These are phyloP conservation scores for Craterocephalus amniculus DNA, from an alignment of 2,797 vertebrate species.

Conservation along the genomic window DNA sequence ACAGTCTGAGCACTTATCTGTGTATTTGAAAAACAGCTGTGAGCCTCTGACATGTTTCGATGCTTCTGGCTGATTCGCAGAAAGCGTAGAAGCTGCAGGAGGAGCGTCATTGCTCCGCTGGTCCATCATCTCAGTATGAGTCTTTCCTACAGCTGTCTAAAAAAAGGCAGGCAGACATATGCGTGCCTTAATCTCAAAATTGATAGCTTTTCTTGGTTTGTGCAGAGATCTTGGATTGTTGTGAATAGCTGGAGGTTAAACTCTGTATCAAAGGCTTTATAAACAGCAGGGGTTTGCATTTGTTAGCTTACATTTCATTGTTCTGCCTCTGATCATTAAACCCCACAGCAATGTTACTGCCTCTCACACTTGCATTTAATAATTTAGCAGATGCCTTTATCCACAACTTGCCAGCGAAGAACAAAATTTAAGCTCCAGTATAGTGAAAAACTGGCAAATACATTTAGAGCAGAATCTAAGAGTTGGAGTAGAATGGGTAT, in stretches of 20 bases:
- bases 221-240: background rate
- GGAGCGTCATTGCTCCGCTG: background rate
- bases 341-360: background rate
- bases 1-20: background rate
- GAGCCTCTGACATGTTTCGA: background rate
- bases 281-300: background rate
- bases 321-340: background rate
- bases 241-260: background rate
- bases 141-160: background rate
- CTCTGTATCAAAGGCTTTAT: background rate
- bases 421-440: background rate
- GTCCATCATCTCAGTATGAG: background rate
- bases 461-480: background rate
- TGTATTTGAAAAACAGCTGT: background rate
- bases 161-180: background rate
- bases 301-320: constrained; percentile 7
- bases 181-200: background rate
- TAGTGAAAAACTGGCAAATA: background rate
- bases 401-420: background rate
- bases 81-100: background rate
- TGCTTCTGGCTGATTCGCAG: background rate
- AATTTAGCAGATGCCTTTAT: background rate
- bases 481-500: background rate
- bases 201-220: background rate
- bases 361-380: background rate